Conservation (phyloP, 2,888 invertebrate genomes). For the Drosophila anomalata region DNA sequence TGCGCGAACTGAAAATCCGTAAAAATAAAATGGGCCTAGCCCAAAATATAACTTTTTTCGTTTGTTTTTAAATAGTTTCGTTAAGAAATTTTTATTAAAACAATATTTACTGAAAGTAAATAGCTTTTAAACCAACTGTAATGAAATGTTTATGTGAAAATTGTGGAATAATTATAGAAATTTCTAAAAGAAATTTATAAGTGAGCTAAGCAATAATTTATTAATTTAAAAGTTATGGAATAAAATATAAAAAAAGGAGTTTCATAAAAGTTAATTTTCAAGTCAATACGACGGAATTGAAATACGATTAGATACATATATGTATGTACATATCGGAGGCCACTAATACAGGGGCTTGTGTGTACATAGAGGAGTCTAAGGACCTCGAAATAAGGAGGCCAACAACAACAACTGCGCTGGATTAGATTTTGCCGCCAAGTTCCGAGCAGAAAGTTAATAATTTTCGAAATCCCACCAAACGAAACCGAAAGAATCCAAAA, state of each 20-base stretch:
- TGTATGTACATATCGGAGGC: conserved; percentile 8
- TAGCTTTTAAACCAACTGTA: conserved; percentile 22
- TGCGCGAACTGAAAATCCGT: conserved; percentile 38
- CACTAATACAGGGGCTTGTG: conserved; percentile 6
- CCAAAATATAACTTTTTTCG: conserved; percentile 56
- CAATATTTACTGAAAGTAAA: conserved; percentile 40
- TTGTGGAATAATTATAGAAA: conserved; percentile 66
- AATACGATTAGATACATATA: conserved; percentile 15
- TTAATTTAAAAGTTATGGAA: conserved; percentile 43
- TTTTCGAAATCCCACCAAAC: conserved; percentile 57
- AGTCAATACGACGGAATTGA: not conserved
- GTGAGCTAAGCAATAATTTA: conserved; percentile 36
- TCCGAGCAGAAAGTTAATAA: conserved; percentile 11
- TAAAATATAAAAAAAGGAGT: conserved; percentile 19
- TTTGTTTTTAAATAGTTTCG: conserved; percentile 54
- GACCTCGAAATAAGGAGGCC: conserved; percentile 49
- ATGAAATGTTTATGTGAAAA: conserved; percentile 34
- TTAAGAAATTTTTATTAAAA: conserved; percentile 8
- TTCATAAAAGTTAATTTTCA: conserved; percentile 14
- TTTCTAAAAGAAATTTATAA: conserved; percentile 67
- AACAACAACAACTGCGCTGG: conserved; percentile 26
- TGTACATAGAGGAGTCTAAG: conserved; percentile 39
- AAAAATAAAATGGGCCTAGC: conserved; percentile 63
- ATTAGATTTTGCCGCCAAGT: conserved; percentile 60
- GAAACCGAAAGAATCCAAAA: conserved; percentile 11